Evolutionary conservation across 2,888 invertebrate species (phyloP).

Genomic region (Cheilosia variabilis): DNA sequence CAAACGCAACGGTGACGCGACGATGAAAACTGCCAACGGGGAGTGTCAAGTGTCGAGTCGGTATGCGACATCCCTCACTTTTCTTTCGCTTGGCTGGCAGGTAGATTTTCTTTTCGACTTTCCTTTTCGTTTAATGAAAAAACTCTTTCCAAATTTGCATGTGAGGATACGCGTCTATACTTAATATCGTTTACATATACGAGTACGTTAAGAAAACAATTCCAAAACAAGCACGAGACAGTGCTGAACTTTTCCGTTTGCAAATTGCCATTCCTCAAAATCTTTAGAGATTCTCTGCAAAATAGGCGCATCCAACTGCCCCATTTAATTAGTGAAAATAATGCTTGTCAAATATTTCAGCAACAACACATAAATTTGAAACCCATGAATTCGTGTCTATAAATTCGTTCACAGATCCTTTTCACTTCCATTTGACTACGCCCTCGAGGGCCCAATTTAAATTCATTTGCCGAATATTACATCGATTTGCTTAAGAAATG

Average conservation of each 20-base stretch:
- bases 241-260: background rate
- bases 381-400: slow-evolving; percentile 28
- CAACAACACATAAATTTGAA: slow-evolving; percentile 26
- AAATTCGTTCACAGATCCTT: background rate
- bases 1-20: slow-evolving; percentile 33
- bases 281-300: background rate
- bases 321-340: background rate
- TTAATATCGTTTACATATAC: background rate
- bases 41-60: slow-evolving; percentile 24
- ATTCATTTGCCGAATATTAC: slow-evolving; percentile 61
- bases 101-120: slow-evolving; percentile 12
- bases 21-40: slow-evolving; percentile 39
- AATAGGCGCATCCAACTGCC: background rate
- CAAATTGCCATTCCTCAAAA: slow-evolving; percentile 7
- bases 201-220: background rate
- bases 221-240: background rate
- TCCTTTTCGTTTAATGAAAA: slow-evolving; percentile 27
- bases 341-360: slow-evolving; percentile 17
- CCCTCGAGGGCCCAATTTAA: slow-evolving; percentile 48
- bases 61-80: slow-evolving; percentile 31
- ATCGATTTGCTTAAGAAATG: slow-evolving; percentile 43
- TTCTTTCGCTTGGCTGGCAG: slow-evolving; percentile 24
- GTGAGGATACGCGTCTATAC: slow-evolving; percentile 3
- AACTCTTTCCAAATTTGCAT: slow-evolving; percentile 39
- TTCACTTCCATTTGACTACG: background rate